Evolutionary conservation across 2,797 vertebrate genomes (phyloP).

Genomic region (Xyrichtys novacula): DNA sequence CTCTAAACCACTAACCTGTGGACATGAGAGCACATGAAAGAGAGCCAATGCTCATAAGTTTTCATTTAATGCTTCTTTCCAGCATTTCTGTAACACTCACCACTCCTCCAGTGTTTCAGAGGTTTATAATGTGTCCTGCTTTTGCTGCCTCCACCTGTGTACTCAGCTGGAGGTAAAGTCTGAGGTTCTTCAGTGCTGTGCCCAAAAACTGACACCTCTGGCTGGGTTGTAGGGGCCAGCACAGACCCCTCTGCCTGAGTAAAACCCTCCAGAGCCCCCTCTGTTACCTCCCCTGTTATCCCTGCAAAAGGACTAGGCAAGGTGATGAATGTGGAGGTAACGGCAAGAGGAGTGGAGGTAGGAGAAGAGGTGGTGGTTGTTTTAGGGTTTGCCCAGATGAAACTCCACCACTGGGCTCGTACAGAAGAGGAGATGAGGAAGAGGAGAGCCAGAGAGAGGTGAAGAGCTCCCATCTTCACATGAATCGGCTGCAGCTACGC

Average conservation of each 20-base stretch:
- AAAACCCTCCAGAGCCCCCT: slow-evolving; percentile 5
- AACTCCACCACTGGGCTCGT: slow-evolving; percentile 64
- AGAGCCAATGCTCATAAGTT: background rate
- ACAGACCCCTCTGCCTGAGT: slow-evolving; percentile 26
- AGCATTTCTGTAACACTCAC: slow-evolving; percentile 64
- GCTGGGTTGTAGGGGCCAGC: slow-evolving; percentile 20
- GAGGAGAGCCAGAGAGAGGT: slow-evolving; percentile 44
- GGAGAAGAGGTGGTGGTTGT: slow-evolving; percentile 15
- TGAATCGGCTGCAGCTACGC: background rate
- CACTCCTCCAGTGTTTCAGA: slow-evolving; percentile 75
- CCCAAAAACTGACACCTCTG: slow-evolving; percentile 2
- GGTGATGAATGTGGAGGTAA: slow-evolving; percentile 30
- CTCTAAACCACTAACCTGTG: background rate
- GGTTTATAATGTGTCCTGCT: slow-evolving; percentile 54
- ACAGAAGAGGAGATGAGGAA: slow-evolving; percentile 51
- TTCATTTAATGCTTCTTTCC: background rate
- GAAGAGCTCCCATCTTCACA: slow-evolving; percentile 61
- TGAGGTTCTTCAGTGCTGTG: slow-evolving; percentile 21
- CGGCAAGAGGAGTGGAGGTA: slow-evolving; percentile 4
- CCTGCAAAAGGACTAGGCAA: slow-evolving; percentile 5
- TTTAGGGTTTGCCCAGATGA: slow-evolving; percentile 40
- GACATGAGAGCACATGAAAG: background rate
- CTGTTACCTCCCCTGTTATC: slow-evolving; percentile 36
- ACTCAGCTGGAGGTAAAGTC: slow-evolving; percentile 5
- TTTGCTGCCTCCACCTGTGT: slow-evolving; percentile 36